Percentiles rank a stretch among this genome's conserved stretches.
Conservation (phyloP, 2,113 vertebrate genomes). For the Manacus vitellinus region DNA sequence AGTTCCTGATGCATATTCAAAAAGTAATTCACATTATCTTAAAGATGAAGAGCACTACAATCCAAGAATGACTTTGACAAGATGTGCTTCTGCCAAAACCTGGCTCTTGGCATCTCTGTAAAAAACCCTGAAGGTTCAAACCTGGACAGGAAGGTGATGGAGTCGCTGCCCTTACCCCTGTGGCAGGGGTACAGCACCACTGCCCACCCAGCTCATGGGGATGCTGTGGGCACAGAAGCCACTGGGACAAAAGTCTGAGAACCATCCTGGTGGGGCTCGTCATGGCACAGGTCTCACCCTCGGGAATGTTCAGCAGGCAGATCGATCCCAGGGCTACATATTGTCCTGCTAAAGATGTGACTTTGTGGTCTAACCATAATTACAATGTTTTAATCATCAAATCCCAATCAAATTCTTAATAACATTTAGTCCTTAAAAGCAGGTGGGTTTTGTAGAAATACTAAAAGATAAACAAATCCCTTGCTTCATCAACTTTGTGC, state of each 20-base stretch:
- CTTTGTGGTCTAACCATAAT: background rate
- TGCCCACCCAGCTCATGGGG: background rate
- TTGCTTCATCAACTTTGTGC: background rate
- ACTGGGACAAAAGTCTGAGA: background rate
- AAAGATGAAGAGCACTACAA: background rate
- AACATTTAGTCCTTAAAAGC: background rate
- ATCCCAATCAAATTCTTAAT: background rate
- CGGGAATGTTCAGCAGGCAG: accelerated
- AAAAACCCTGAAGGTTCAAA: background rate
- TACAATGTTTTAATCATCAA: background rate
- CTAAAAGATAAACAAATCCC: background rate
- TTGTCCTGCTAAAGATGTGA: background rate
- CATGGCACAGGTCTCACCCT: background rate
- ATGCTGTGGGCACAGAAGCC: background rate
- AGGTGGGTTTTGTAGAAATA: background rate
- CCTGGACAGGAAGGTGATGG: background rate
- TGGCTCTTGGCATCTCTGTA: background rate
- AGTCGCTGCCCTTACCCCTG: background rate
- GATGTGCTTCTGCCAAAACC: background rate
- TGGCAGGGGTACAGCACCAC: background rate
- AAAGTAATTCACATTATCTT: background rate
- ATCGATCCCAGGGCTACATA: accelerated
- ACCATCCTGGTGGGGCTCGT: accelerated
- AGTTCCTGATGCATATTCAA: background rate
- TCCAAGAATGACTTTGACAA: background rate